Base-by-base conservation (phyloP, 64 coral and sea anemone species). In the Montipora sp. region DNA sequence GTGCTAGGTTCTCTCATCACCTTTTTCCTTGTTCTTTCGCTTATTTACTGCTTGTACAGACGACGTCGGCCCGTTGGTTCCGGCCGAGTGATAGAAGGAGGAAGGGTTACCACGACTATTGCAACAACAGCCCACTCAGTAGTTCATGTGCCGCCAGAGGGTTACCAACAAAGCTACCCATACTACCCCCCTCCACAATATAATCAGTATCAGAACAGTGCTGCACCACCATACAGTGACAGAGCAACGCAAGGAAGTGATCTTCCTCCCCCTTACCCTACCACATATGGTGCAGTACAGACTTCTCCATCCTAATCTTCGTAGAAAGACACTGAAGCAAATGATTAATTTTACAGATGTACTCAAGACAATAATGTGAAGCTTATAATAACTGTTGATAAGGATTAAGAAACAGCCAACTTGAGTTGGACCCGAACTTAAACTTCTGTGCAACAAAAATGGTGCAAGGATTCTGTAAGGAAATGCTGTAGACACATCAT, bases 271-370 rank as follows among this genome's bases (percentile, higher is more conserved):
- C 82, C 82, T 69, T 72, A 85, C 65, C 44, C 43, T 61, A 11
- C 80, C 23, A 61, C 80, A 45, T 63, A 82, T 82, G 80, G 80
- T 82, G 80, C 80, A 63, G 27, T 82, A 16, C 21, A 60, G 43
- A 78, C 46, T 4, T 4, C 11, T 18, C 23, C 10, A 45, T 13
- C 13, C 3, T 1, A 3, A 65, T 10, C 55, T 11, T 11, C 11
- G 5, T 57, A 15, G 60, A 63, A 63, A 63, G 60, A 63, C 60
- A 6, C 11, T 1, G 13, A 63, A 63, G 11, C 14, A 63, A 63
- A 15, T 63, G 9, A 14, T 12, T 14, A 63, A 63, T 57, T 8
- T 6, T 57, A 57, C 53, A 57, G 11, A 3, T 36, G 36, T 2
- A 36, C 36, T 36, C 36, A 36, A 36, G 36, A 36, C 1, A 36